Evolutionary conservation across 2,888 invertebrate species (phyloP).

Genomic region (Drosophila emarginata): DNA sequence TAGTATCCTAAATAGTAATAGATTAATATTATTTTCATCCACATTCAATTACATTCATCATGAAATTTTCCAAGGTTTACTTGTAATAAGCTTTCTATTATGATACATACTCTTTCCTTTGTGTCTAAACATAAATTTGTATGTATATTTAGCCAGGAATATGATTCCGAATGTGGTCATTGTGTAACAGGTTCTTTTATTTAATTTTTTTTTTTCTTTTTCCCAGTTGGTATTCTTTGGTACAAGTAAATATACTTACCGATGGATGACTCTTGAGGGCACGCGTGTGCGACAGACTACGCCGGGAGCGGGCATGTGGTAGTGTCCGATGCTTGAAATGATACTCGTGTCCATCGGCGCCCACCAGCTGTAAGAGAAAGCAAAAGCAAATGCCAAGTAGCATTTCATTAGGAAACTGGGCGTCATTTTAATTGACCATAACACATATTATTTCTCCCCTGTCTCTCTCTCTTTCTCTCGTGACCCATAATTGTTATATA

Average conservation of each 20-base stretch:
- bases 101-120: neutral
- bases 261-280: conserved; percentile 92
- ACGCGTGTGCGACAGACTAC: conserved; percentile 94
- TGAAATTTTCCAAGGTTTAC: too few relatives aligned
- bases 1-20: too few relatives aligned
- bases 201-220: neutral
- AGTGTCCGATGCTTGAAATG: conserved; percentile 97
- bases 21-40: too few relatives aligned
- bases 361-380: conserved; percentile 88
- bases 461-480: conserved; percentile 14
- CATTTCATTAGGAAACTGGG: conserved; percentile 44
- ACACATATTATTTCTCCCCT: conserved; percentile 54
- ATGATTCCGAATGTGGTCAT: neutral
- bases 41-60: too few relatives aligned
- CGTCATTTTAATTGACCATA: conserved; percentile 63
- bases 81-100: neutral
- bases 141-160: neutral
- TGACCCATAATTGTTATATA: conserved; percentile 66
- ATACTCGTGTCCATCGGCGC: conserved; percentile 92
- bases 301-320: conserved; percentile 92
- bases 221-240: neutral
- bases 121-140: neutral
- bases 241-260: conserved; percentile 85
- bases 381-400: conserved; percentile 22
- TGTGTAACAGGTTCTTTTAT: neutral